phyloP scores from a whole-genome alignment of 2,888 invertebrate genomes.

The Eurytoma californica region DNA sequence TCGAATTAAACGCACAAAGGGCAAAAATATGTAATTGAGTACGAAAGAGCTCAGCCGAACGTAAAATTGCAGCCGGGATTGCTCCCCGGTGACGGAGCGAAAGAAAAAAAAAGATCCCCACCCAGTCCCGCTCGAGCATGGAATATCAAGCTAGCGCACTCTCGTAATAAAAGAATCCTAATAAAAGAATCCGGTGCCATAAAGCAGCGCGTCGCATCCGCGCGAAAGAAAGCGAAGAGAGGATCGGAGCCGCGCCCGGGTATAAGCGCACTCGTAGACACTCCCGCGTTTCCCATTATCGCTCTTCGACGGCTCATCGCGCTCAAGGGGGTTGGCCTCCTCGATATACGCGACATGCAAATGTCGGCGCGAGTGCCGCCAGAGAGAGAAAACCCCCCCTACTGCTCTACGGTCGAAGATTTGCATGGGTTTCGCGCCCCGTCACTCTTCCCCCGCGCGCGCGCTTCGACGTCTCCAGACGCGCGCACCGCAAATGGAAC shows the following conservation, averaged over 20 bases:
- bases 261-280: slow-evolving; percentile 18
- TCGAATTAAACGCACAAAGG: not conserved
- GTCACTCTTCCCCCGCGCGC: slow-evolving; percentile 6
- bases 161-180: slow-evolving; percentile 21
- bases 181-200: slow-evolving; percentile 38
- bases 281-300: slow-evolving; percentile 42
- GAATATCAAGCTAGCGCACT: not conserved
- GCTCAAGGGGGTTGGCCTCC: slow-evolving; percentile 17
- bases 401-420: slow-evolving; percentile 45
- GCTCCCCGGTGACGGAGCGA: too few species aligned
- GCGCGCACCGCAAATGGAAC: too few species aligned
- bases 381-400: too few species aligned
- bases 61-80: not conserved
- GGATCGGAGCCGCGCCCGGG: not conserved
- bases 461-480: not conserved
- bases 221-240: not conserved
- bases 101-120: too few species aligned
- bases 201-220: not conserved
- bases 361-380: not conserved
- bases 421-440: slow-evolving; percentile 65
- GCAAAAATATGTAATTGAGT: not conserved
- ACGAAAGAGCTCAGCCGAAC: not conserved
- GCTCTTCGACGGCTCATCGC: slow-evolving; percentile 27
- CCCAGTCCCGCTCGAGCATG: too few species aligned
- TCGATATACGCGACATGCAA: slow-evolving; percentile 23